A percentile compares a stretch with the other conserved stretches of the same genome.
phyloP scores from a whole-genome alignment of 2,113 vertebrate genomes.

The Corythaixoides concolor region DNA sequence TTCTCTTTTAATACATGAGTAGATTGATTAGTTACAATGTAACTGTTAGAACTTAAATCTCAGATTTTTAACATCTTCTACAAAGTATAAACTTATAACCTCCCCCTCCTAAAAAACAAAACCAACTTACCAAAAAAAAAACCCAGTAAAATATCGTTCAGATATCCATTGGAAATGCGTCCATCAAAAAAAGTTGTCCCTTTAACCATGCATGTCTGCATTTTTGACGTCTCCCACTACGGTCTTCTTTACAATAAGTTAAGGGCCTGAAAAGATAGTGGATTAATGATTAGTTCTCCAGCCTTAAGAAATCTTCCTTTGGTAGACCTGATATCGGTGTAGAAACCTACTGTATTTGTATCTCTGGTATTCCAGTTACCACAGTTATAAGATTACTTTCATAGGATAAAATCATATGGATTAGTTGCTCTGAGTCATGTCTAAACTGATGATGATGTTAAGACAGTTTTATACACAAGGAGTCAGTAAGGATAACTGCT shows the following conservation, averaged over 20 bases:
- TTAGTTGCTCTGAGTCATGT: background rate
- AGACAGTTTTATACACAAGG: background rate
- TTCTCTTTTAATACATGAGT: background rate
- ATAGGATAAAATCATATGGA: background rate
- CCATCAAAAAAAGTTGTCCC: background rate
- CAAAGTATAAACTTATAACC: background rate
- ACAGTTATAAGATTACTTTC: background rate
- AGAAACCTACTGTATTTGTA: background rate
- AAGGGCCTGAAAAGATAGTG: background rate
- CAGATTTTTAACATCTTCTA: background rate
- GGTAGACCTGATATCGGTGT: background rate
- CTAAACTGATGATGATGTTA: background rate
- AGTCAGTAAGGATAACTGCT: background rate
- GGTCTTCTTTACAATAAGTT: background rate
- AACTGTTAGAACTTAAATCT: background rate
- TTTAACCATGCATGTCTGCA: background rate
- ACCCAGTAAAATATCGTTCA: background rate
- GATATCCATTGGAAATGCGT: background rate
- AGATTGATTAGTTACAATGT: background rate
- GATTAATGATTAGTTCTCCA: background rate
- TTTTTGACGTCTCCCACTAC: background rate
- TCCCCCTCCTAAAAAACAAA: rapidly evolving
- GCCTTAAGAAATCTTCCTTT: background rate
- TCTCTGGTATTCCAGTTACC: background rate
- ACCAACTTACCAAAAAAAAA: rapidly evolving